phyloP scores from a whole-genome alignment of 2,113 vertebrate genomes.

The Dromiciops gliroides region DNA sequence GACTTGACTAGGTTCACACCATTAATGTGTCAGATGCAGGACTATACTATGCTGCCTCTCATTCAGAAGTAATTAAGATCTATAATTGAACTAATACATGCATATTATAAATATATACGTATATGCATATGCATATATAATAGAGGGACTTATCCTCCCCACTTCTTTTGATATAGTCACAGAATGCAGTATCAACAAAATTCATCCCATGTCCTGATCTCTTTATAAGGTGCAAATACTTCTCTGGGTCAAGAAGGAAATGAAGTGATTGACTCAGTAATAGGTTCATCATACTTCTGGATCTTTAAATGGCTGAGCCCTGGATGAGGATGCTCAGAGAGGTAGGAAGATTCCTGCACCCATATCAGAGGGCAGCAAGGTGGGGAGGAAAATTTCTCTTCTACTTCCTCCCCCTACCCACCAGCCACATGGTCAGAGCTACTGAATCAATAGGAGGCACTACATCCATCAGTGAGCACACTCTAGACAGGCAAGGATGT shows the following conservation, averaged over 20 bases:
- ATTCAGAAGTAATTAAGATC: neutral
- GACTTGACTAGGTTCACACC: neutral
- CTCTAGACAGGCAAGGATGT: neutral
- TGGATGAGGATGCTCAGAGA: neutral
- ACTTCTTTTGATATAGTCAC: too few relatives aligned
- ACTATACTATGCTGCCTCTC: too few relatives aligned
- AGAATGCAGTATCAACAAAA: neutral
- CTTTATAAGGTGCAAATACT: neutral
- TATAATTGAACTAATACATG: neutral
- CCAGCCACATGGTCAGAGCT: neutral
- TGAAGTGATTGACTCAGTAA: neutral
- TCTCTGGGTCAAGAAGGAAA: neutral
- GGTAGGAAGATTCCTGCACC: neutral
- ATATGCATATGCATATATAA: too few relatives aligned
- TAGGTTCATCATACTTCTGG: neutral
- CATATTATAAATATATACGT: too few relatives aligned
- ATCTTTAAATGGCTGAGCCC: neutral
- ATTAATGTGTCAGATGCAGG: neutral
- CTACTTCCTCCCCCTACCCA: neutral
- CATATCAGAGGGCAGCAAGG: neutral
- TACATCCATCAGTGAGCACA: neutral
- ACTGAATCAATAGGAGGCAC: neutral
- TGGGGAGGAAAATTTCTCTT: neutral
- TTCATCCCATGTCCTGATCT: neutral
- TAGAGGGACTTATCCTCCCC: too few relatives aligned